Evolutionary conservation across 2,797 vertebrate genomes (phyloP).

Genomic region (Typhlichthys subterraneus): DNA sequence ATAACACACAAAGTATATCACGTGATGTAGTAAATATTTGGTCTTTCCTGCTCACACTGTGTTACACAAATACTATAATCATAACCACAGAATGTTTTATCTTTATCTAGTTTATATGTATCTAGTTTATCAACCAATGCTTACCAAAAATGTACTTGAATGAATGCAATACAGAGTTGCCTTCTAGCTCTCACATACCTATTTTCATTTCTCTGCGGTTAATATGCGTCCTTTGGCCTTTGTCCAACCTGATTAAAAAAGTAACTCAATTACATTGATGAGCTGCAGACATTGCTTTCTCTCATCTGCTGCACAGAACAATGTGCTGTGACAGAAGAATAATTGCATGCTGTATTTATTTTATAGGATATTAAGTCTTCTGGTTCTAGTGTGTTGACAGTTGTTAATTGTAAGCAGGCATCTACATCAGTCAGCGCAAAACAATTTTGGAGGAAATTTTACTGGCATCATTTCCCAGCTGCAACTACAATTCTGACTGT

Average conservation of each 20-base stretch:
- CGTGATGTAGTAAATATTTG: constrained; percentile 44
- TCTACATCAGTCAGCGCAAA: constrained; percentile 27
- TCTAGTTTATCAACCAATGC: constrained; percentile 1
- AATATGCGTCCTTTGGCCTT: constrained; percentile 1
- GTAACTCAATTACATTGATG: constrained; percentile 15
- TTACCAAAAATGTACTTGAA: neutral
- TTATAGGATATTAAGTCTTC: constrained; percentile 3
- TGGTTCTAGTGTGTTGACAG: constrained; percentile 15
- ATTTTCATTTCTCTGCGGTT: neutral
- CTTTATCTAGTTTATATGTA: neutral
- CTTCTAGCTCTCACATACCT: constrained; percentile 3
- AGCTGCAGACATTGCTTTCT: constrained; percentile 22
- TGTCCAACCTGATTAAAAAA: neutral
- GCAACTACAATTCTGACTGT: neutral
- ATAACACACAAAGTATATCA: neutral
- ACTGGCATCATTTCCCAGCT: constrained; percentile 4
- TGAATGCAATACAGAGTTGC: neutral
- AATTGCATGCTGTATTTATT: constrained; percentile 29
- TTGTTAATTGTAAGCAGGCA: constrained; percentile 7
- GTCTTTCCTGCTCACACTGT: constrained; percentile 12
- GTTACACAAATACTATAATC: constrained; percentile 31
- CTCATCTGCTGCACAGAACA: constrained; percentile 14
- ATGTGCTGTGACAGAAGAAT: constrained; percentile 14
- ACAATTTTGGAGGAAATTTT: constrained; percentile 3
- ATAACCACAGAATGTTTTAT: constrained; percentile 34